Percentiles rank a stretch among this genome's conserved stretches.
Evolutionary conservation across 2,113 vertebrate genomes (phyloP).

Genomic region (Vanacampus margaritifer): DNA sequence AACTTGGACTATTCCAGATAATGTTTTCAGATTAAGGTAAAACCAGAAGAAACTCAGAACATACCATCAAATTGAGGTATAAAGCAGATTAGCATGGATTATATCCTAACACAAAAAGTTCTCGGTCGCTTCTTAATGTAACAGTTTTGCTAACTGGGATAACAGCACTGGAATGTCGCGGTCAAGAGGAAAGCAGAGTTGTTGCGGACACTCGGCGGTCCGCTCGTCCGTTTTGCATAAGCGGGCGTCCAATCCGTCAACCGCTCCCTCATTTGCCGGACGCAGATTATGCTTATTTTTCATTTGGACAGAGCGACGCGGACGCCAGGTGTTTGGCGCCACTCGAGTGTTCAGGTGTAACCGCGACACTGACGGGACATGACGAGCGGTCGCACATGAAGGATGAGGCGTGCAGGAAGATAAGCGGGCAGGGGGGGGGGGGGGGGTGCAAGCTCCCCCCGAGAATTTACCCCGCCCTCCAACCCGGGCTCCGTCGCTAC

Average conservation of each 20-base stretch:
- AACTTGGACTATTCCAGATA: no score
- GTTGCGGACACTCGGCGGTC: background rate
- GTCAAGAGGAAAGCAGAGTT: background rate
- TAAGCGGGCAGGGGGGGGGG: slow-evolving; percentile 60
- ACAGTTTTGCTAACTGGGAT: background rate
- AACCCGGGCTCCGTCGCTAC: background rate
- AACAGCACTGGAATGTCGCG: background rate
- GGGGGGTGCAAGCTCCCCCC: slow-evolving; percentile 80
- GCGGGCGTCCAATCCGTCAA: slow-evolving; percentile 93
- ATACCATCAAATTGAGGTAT: no score
- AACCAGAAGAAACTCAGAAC: no score
- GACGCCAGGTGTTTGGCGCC: slow-evolving; percentile 99
- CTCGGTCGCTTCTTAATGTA: no score
- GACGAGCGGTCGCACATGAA: slow-evolving; percentile 95
- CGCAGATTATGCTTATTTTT: slow-evolving; percentile 99
- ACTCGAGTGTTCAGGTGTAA: slow-evolving; percentile 99
- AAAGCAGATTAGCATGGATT: no score
- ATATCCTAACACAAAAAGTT: no score
- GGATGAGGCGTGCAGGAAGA: slow-evolving; percentile 87
- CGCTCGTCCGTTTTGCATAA: slow-evolving; percentile 46
- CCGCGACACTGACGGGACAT: slow-evolving; percentile 96
- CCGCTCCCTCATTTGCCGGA: slow-evolving; percentile 99
- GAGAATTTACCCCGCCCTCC: slow-evolving; percentile 72
- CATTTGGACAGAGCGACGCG: slow-evolving; percentile 99
- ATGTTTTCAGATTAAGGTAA: no score